Evolutionary conservation across 35 echinoderm and acorn worm species (phyloP), one percentile per base, ranked within the genome.

Genomic region (Lytechinus pictus): DNA sequence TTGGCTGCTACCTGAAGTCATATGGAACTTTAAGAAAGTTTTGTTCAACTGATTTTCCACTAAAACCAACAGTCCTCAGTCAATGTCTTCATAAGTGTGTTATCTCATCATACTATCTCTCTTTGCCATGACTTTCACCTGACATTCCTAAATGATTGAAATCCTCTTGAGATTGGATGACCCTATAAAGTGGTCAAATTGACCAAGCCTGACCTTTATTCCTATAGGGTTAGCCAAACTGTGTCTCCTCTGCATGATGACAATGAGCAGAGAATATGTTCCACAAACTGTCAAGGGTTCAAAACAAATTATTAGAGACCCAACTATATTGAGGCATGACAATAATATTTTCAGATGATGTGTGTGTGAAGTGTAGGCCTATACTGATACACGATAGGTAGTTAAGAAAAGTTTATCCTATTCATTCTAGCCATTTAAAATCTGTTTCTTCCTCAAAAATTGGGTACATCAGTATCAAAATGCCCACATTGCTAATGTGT

Each of bases 91-190:
- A 44, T 79, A 71, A 19, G 61, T 71, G 61, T 71, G 61, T 21
- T 71, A 71, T 71, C 61, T 71, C 61, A 21, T 71, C 61, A 21
- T 71, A 1, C 10, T 6, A 71, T 71, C 61, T 71, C 61, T 71
- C 61, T 71, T 71, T 71, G 61, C 61, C 87, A 16, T 52, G 87
- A 89, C 87, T 89, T 89, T 89, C 87, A 89, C 87, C 87, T 89
- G 87, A 89, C 21, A 89, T 89, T 89, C 87, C 87, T 52, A 4
- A 10, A 8, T 53, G 28, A 89, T 89, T 89, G 52, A 29, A 89
- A 89, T 89, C 87, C 87, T 44, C 87, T 10, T 16, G 52, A 53
- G 87, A 89, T 5, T 7, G 24, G 28, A 89, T 52, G 87, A 89
- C 87, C 87, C 52, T 10, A n/a, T n/a, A 89, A 89, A 89, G 87